Evolutionary conservation across 2,797 vertebrate genomes (phyloP).

Genomic region (Limosa lapponica): DNA sequence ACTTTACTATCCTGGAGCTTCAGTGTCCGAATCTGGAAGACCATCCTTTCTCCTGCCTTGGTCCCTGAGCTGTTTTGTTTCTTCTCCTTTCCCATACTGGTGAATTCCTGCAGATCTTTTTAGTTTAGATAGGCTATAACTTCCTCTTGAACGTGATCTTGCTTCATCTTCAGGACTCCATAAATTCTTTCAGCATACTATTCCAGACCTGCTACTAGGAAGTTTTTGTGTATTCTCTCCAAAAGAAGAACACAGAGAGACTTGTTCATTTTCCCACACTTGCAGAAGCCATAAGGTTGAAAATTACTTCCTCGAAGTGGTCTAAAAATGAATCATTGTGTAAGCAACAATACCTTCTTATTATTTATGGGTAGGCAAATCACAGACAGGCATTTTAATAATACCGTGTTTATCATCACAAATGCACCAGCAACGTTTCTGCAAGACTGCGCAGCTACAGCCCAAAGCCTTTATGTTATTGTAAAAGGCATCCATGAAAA

Average conservation of each 20-base stretch:
- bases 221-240: not conserved
- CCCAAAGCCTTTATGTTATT: not conserved
- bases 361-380: constrained; percentile 3
- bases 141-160: not conserved
- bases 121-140: not conserved
- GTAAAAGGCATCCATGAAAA: not conserved
- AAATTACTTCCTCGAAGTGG: not conserved
- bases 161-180: not conserved
- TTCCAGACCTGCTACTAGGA: not conserved
- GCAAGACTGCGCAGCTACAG: not conserved
- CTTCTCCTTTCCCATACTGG: not conserved
- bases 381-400: not conserved
- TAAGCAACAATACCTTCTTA: not conserved
- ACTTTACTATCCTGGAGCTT: not conserved
- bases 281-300: not conserved
- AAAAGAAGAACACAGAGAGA: not conserved
- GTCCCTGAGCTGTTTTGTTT: not conserved
- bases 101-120: not conserved
- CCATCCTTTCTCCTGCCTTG: not conserved
- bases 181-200: not conserved
- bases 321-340: not conserved
- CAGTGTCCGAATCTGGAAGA: not conserved
- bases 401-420: not conserved
- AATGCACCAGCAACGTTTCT: not conserved
- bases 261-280: not conserved